Conservation (phyloP, 2,797 vertebrate genomes). For the Emydoidea blandingii region DNA sequence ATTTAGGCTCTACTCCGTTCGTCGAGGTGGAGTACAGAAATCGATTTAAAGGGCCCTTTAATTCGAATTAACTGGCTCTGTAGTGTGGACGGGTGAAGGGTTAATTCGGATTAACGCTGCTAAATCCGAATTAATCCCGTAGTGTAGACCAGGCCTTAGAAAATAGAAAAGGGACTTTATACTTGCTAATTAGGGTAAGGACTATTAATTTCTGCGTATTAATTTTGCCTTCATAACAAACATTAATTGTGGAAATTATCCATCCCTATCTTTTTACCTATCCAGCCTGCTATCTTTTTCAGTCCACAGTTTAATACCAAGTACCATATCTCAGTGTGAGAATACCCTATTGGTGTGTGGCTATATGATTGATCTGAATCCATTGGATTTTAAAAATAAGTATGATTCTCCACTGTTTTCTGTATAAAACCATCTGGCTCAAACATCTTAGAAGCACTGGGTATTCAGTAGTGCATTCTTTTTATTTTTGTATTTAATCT, state of each 20-base stretch:
- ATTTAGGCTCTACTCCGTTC: no score
- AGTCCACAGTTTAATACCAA: neutral
- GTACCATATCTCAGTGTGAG: neutral
- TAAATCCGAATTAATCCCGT: no score
- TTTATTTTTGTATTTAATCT: neutral
- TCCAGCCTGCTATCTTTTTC: neutral
- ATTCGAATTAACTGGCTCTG: no score
- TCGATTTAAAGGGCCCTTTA: no score
- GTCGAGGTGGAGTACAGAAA: no score
- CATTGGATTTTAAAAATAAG: neutral
- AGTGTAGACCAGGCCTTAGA: no score
- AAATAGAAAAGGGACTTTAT: neutral
- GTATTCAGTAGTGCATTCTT: neutral
- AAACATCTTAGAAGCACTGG: neutral
- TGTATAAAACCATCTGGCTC: neutral
- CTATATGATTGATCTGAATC: neutral
- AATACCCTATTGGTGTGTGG: neutral
- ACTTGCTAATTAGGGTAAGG: neutral
- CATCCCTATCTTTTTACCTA: neutral
- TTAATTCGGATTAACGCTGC: no score
- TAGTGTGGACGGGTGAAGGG: no score
- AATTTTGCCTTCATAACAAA: conserved; percentile 9
- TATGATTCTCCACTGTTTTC: neutral
- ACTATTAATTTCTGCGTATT: neutral
- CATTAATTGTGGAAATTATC: neutral